These are phyloP conservation scores for Picus viridis DNA, from an alignment of 2,797 vertebrate genomes.

Conservation along the genomic window DNA sequence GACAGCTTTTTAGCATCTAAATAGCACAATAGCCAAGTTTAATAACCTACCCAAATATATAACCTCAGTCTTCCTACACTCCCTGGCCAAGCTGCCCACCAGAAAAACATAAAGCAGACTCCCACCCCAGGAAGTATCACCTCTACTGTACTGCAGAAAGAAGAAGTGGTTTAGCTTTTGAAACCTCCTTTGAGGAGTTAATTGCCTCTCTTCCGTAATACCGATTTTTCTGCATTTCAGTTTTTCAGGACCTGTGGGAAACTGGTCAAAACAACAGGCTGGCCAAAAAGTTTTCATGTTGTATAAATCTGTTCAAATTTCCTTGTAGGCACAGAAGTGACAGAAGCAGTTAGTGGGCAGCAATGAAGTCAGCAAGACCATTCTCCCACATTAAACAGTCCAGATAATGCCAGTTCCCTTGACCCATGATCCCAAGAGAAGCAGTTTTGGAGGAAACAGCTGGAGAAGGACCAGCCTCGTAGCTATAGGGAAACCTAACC, in stretches of 20 bases:
- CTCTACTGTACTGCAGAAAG: not conserved
- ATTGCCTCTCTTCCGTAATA: not conserved
- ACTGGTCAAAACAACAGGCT: not conserved
- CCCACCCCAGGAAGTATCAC: not conserved
- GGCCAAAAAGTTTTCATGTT: not conserved
- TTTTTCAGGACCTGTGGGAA: not conserved
- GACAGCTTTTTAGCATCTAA: not conserved
- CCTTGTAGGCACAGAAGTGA: not conserved
- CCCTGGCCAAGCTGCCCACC: not conserved
- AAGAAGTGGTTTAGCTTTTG: not conserved
- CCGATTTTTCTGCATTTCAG: fast-evolving
- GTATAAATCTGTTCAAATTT: not conserved
- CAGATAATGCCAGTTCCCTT: not conserved
- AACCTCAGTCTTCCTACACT: not conserved
- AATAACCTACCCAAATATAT: not conserved
- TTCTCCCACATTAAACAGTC: not conserved
- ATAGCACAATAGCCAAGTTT: not conserved
- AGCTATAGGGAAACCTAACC: not conserved
- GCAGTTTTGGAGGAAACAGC: not conserved
- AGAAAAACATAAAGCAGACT: not conserved
- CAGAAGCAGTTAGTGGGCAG: not conserved
- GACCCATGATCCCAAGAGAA: not conserved
- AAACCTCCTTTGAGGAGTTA: not conserved
- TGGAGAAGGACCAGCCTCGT: not conserved
- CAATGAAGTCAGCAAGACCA: fast-evolving